Conservation (phyloP, 2,888 invertebrate species). For the Callosobruchus maculatus region DNA sequence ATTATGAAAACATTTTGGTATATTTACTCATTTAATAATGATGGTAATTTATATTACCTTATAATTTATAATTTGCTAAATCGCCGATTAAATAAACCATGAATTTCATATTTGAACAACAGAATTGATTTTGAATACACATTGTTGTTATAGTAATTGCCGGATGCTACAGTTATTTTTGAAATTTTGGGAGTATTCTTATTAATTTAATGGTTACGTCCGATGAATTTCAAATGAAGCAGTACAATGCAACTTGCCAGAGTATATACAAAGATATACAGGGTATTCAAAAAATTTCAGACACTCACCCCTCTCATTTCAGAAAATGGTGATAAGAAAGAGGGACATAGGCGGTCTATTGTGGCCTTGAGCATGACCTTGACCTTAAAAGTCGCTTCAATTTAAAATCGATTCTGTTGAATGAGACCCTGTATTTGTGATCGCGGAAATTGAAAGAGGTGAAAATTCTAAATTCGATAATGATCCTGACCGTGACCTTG, state of each 20-base stretch:
- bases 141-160: neutral
- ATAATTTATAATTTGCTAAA: neutral
- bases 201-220: neutral
- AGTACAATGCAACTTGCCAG: neutral
- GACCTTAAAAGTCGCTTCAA: no score
- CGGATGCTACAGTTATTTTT: neutral
- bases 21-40: neutral
- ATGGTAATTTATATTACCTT: neutral
- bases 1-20: neutral
- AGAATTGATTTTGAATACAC: neutral
- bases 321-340: no score
- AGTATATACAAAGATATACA: no score
- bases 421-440: no score
- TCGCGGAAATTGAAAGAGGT: no score
- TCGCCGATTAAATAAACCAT: neutral
- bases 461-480: no score
- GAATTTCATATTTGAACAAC: neutral
- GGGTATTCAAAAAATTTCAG: no score
- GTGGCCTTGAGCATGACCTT: no score
- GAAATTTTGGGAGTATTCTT: neutral
- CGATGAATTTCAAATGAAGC: neutral
- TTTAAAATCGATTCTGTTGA: no score
- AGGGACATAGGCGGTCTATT: no score
- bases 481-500: no score
- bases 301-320: no score